Percentiles rank a stretch among this genome's conserved stretches.
These are phyloP conservation scores for Bothrops jararaca DNA, from an alignment of 2,113 vertebrate species.

Conservation along the genomic window DNA sequence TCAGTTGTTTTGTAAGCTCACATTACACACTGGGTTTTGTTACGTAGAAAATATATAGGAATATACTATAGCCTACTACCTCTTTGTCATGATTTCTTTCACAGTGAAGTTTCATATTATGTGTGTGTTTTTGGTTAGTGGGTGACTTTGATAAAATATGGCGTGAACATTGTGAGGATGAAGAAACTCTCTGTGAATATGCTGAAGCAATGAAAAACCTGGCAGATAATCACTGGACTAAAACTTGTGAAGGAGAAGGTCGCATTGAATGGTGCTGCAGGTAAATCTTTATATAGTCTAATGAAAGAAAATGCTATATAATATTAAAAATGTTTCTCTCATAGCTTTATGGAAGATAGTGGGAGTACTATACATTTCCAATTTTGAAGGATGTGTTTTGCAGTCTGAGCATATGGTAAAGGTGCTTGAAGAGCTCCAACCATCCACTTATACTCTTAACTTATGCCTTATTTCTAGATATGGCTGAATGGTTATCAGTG, in stretches of 20 bases:
- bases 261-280: constrained; percentile 99
- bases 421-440: background rate
- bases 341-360: background rate
- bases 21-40: background rate
- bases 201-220: constrained; percentile 98
- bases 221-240: constrained; percentile 96
- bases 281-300: constrained; percentile 65
- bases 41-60: background rate
- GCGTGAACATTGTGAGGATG: constrained; percentile 96
- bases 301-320: background rate
- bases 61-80: background rate
- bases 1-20: background rate
- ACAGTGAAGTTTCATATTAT: background rate
- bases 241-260: constrained; percentile 91
- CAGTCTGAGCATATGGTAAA: background rate
- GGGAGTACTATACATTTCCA: background rate
- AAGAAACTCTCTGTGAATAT: constrained; percentile 93
- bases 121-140: constrained; percentile 74
- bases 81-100: background rate
- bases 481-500: background rate
- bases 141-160: constrained; percentile 98
- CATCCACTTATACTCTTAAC: background rate
- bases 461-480: background rate
- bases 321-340: background rate
- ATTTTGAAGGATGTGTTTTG: background rate